Base-by-base conservation (phyloP, 2,113 vertebrate genomes). In the Daphoenositta chrysoptera region DNA sequence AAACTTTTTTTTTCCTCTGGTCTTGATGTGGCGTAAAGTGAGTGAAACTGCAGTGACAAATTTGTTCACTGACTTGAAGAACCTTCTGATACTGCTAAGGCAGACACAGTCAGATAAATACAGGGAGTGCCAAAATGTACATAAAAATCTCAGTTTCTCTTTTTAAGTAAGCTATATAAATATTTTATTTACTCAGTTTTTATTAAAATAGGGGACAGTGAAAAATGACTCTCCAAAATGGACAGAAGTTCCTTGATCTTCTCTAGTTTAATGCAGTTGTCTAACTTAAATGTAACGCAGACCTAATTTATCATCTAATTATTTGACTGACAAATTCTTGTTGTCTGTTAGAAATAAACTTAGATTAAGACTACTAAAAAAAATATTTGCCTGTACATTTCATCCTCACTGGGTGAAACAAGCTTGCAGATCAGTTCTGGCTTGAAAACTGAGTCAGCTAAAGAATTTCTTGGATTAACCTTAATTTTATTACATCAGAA, bases 401-500 rank as follows among this genome's bases (percentile, higher is more conserved):
- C 44, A 58, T 54, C 58, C 51, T 92, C 17, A 13, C 30, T 37
- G 48, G 35, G 45, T 69, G 26, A 83, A 61, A 70, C 30, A 63
- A 88, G 45, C 63, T 64, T 60, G 47, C 79, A 66, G 71, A 66
- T 73, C 51, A 70, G 47, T 85, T 80, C 57, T 87, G 53, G 54
- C 90, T 94, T 86, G 75, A 71, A 47, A 80, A 93, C 42, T 50
- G 63, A 95, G 68, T 88, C 85, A 93, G 68, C 85, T 77, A 15
- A 90, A 93, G 90, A 81, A 83, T 86, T 87, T 70, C 60, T 93
- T 73, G 90, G 71, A 88, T 88, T 90, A 64, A 78, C 64, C 35
- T 70, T 88, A 44, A 73, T 94, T 95, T 77, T 88, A 76, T 86
- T 96, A 88, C 88, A 75, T 88, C 93, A 83, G 93, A 80, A 44